Evolutionary conservation across 2,888 invertebrate species (phyloP).

Genomic region (Spilarctia lutea): DNA sequence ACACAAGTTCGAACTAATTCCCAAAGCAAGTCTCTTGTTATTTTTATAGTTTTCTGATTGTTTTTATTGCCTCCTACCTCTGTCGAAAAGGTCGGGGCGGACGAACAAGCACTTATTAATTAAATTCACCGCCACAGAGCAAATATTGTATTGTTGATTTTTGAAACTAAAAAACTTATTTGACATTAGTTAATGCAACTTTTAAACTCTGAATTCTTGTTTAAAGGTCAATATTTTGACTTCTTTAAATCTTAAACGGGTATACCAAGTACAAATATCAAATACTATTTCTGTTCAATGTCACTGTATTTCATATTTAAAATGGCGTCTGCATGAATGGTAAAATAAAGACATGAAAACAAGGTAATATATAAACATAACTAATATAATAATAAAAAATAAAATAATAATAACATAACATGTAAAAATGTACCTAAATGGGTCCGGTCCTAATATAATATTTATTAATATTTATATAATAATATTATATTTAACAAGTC

Average conservation of each 20-base stretch:
- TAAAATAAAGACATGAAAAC: background rate
- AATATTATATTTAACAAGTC: background rate
- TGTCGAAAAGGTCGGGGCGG: conserved; percentile 21
- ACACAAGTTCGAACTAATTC: conserved; percentile 27
- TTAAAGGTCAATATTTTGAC: background rate
- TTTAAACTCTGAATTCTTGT: background rate
- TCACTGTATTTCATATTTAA: background rate
- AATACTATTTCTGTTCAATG: background rate
- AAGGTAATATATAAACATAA: background rate
- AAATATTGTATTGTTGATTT: conserved; percentile 5
- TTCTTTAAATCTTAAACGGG: background rate
- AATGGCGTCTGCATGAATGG: background rate
- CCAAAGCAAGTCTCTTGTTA: conserved; percentile 22
- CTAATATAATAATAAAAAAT: too few relatives aligned
- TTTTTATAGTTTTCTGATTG: conserved; percentile 32
- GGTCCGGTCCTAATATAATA: too few relatives aligned
- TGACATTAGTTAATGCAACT: background rate
- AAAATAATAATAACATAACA: too few relatives aligned
- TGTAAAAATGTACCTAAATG: background rate
- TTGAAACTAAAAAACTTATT: background rate
- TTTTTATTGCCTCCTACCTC: conserved; percentile 19
- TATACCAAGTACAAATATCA: background rate
- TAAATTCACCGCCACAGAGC: conserved; percentile 4
- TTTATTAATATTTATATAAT: too few relatives aligned
- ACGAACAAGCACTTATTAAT: conserved; percentile 21